Percentiles rank a stretch among this genome's conserved stretches.
Evolutionary conservation across 2,888 invertebrate genomes (phyloP).

Genomic region (Mongoloraphidia duomilia): DNA sequence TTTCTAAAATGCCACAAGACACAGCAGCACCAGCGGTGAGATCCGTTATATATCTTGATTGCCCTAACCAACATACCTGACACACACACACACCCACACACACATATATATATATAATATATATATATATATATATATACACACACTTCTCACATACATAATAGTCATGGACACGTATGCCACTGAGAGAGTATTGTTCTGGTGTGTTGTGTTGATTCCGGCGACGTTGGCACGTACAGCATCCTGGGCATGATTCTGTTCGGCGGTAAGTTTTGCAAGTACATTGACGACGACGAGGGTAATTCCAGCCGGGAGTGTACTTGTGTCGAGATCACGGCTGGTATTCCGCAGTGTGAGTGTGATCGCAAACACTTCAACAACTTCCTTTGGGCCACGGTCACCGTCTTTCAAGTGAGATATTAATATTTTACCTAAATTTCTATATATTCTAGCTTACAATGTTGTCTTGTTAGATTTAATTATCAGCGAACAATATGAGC

Average conservation of each 20-base stretch:
- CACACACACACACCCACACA: too few species aligned
- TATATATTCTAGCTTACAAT: conserved; percentile 6
- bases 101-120: too few species aligned
- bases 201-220: too few species aligned
- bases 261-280: conserved; percentile 99
- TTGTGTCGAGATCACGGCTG: conserved; percentile 81
- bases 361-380: conserved; percentile 98
- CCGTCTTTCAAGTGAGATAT: conserved; percentile 86
- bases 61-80: too few species aligned
- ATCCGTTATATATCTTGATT: too few species aligned
- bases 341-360: conserved; percentile 83
- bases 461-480: conserved; percentile 2
- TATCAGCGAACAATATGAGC: background rate
- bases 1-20: too few species aligned
- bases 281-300: conserved; percentile 76
- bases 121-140: too few species aligned
- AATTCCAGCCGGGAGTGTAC: conserved; percentile 72
- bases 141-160: too few species aligned
- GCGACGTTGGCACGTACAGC: conserved; percentile 44
- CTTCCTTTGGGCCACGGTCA: conserved; percentile 93
- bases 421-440: conserved; percentile 9
- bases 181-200: too few species aligned
- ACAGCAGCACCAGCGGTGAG: too few species aligned
- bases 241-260: conserved; percentile 99
- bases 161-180: too few species aligned